Conservation (phyloP, 2,113 vertebrate species). For the Garra rufa region DNA sequence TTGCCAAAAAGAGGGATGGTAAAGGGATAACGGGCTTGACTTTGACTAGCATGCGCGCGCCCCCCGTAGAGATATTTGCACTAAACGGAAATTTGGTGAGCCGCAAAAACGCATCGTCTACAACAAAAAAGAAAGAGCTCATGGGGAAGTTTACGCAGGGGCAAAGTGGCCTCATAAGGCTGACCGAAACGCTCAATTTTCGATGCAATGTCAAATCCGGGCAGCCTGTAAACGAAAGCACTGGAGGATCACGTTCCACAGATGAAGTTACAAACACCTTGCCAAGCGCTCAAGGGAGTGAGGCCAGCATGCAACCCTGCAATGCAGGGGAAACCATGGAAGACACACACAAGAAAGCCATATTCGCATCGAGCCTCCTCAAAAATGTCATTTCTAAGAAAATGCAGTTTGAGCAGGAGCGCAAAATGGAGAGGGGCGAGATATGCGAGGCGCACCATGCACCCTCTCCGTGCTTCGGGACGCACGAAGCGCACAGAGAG, state of each 20-base stretch:
- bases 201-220: conserved; percentile 81
- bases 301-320: conserved; percentile 63
- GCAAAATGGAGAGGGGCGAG: conserved; percentile 95
- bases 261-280: conserved; percentile 79
- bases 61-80: conserved; percentile 77
- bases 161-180: conserved; percentile 79
- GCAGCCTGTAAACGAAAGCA: conserved; percentile 67
- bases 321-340: conserved; percentile 73
- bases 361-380: conserved; percentile 89
- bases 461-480: conserved; percentile 53
- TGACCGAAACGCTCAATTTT: conserved; percentile 84
- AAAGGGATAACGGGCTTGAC: conserved; percentile 65
- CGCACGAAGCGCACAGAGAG: conserved; percentile 60
- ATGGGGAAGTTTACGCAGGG: conserved; percentile 73
- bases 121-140: conserved; percentile 69
- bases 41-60: conserved; percentile 65
- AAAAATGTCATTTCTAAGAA: conserved; percentile 98
- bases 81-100: conserved; percentile 64
- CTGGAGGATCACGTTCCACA: conserved; percentile 75
- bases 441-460: conserved; percentile 77
- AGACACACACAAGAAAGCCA: conserved; percentile 85
- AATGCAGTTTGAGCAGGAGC: conserved; percentile 95
- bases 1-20: conserved; percentile 65
- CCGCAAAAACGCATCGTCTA: conserved; percentile 59
- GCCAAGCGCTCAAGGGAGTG: conserved; percentile 67